A percentile compares a stretch with the other conserved stretches of the same genome.
phyloP scores from a whole-genome alignment of 2,888 invertebrate species.

The Conomelus anceps region DNA sequence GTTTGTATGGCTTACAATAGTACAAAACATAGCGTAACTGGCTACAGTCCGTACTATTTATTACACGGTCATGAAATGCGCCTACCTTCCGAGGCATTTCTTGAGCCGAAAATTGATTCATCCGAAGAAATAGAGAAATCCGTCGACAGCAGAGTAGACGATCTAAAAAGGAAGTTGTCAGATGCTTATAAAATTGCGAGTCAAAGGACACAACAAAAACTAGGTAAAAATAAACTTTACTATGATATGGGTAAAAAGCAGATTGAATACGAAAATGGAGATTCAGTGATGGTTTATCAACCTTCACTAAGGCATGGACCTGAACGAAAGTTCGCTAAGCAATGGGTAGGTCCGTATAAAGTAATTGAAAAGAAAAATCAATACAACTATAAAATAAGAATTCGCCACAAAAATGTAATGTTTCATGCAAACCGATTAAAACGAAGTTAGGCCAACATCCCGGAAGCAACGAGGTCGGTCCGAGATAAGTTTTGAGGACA shows the following conservation, averaged over 20 bases:
- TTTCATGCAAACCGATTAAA: neutral
- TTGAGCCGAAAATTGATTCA: neutral
- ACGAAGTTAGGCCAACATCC: neutral
- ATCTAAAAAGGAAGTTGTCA: neutral
- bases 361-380: neutral
- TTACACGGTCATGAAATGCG: slow-evolving; percentile 24
- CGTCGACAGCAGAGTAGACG: neutral
- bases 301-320: neutral
- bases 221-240: neutral
- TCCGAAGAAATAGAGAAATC: neutral
- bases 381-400: neutral
- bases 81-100: neutral
- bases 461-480: no score
- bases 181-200: neutral
- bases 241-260: neutral
- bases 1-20: slow-evolving; percentile 35
- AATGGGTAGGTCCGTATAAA: neutral
- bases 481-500: no score
- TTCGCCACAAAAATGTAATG: neutral
- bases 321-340: neutral
- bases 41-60: slow-evolving; percentile 15
- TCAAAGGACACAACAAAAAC: neutral
- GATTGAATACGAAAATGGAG: neutral
- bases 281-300: neutral
- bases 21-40: neutral